A percentile compares a stretch with the other conserved stretches of the same genome.
Conservation (phyloP, 2,113 vertebrate genomes). For the Grantiella picta region DNA sequence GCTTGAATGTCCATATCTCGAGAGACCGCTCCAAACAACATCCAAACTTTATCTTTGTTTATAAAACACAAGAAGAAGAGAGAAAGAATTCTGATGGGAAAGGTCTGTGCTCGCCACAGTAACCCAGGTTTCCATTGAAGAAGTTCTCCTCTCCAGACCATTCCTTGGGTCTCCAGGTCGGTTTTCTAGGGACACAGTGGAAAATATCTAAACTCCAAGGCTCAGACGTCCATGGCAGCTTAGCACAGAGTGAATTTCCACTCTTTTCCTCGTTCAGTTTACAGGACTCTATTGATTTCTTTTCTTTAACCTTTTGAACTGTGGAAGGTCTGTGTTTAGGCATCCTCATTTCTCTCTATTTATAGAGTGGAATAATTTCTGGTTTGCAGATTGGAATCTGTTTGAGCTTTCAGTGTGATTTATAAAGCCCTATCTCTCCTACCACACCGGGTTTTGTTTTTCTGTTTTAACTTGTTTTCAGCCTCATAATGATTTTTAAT, state of each 20-base stretch:
- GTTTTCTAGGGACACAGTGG: neutral
- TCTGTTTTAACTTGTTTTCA: constrained; percentile 56
- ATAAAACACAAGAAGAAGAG: no score
- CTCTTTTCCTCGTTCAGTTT: neutral
- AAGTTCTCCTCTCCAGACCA: neutral
- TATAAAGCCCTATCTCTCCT: constrained; percentile 8
- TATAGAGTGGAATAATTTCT: constrained; percentile 27
- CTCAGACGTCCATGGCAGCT: neutral
- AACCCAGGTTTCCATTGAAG: neutral
- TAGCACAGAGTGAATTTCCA: neutral
- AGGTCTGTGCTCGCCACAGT: no score
- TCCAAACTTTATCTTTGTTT: no score
- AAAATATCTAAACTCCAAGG: neutral
- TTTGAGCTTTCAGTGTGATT: constrained; percentile 18
- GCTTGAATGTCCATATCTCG: no score
- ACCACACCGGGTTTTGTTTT: constrained; percentile 42
- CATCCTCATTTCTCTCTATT: constrained; percentile 21
- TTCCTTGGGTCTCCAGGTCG: neutral
- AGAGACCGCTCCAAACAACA: no score
- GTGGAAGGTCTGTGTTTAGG: neutral
- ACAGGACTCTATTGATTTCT: neutral
- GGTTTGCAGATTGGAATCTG: constrained; percentile 19
- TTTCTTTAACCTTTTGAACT: neutral
- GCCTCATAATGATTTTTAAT: constrained; percentile 73
- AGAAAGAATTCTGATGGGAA: no score